Evolutionary conservation across 2,797 vertebrate species (phyloP), one percentile per base, ranked within the genome.

Genomic region (Rhynchotus rufescens): DNA sequence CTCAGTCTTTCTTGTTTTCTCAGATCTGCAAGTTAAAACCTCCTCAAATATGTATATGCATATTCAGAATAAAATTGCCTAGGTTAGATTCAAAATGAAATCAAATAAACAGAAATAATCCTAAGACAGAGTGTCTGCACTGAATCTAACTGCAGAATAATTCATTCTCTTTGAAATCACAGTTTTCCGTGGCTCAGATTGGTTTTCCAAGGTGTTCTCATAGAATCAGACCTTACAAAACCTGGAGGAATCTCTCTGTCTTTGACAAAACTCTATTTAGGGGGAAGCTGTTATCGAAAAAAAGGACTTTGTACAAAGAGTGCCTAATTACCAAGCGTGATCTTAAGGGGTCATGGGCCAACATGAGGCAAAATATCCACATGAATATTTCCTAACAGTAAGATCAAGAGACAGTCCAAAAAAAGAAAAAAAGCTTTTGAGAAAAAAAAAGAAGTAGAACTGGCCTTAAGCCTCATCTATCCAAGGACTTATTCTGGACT

Each of bases 401-500:
- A 68, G 44, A 69, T 60, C 8, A 59, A 78, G 76, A 80, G 36
- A n/a, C 16, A 45, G 45, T 12, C 40, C 22, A 84, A 73, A 84
- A 73, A 86, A 86, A 5, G 19, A 13, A 38, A 57, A 75, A 32
- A 47, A 79, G 36, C 36, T 36, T 36, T 9, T 36, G 36, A 36
- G 36, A 28, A 17, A 84, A 28, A 17, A 84, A 76, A 84, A 73
- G 86, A 86, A 89, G 38, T 20, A 67, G 84, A 84, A 36, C 56
- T 86, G 36, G 90, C 88, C 78, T 86, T 57, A 90, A 91, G 84
- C 84, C 83, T 91, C 72, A 28, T 84, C 88, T 86, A 12, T 28
- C 91, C 71, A 71, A 93, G 90, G 93, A 49, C 72, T 92, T 88
- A 52, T 40, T 89, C 65, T 57, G 80, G 75, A 84, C 91, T 67